Evolutionary conservation across 2,888 invertebrate species (phyloP).

Genomic region (Drosophila ustulata): DNA sequence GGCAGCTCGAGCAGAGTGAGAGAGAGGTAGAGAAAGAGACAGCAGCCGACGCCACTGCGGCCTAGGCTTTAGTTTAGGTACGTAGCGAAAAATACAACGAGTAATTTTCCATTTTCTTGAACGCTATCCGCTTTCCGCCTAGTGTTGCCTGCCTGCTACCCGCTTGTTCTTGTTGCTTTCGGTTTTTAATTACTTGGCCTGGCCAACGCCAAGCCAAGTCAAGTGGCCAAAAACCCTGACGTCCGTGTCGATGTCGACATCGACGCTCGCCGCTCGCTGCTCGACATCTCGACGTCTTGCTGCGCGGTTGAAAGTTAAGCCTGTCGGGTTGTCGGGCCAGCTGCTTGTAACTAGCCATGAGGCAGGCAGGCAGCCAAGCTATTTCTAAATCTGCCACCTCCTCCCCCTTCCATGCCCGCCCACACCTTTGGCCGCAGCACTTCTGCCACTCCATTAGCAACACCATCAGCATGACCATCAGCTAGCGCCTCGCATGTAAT

Average conservation of each 20-base stretch:
- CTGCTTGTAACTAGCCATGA: conserved; percentile 52
- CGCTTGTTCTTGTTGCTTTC: conserved; percentile 35
- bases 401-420: neutral
- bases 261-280: conserved; percentile 21
- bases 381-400: conserved; percentile 21
- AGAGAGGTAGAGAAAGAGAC: neutral
- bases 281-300: neutral
- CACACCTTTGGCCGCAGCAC: neutral
- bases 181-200: conserved; percentile 74
- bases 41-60: neutral
- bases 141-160: neutral
- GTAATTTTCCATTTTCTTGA: conserved; percentile 72
- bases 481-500: conserved; percentile 66
- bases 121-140: conserved; percentile 29
- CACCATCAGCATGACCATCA: conserved; percentile 30
- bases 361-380: conserved; percentile 9
- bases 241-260: conserved; percentile 63
- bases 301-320: conserved; percentile 78
- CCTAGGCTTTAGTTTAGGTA: conserved; percentile 7
- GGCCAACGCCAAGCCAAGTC: conserved; percentile 57
- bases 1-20: conserved; percentile 3
- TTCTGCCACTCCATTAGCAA: conserved; percentile 22
- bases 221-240: conserved; percentile 67
- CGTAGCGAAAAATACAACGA: conserved; percentile 34
- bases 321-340: conserved; percentile 47